Percentiles rank a stretch among this genome's conserved stretches.
Evolutionary conservation across 92 coral and sea anemone genomes (phyloP).

Genomic region (Porites lobata): DNA sequence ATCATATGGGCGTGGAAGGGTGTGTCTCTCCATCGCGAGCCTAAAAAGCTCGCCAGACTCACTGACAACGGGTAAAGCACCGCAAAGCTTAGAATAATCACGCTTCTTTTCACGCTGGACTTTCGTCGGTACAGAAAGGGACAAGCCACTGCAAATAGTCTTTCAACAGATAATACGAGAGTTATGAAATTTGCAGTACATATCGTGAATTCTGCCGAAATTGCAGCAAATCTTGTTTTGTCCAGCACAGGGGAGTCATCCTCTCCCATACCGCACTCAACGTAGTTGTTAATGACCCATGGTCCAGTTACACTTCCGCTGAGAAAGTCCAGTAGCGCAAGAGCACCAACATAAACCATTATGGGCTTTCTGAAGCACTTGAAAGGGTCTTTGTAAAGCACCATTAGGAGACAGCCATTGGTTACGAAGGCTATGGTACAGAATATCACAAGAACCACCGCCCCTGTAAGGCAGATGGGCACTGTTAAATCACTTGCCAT

Average conservation of each 20-base stretch:
- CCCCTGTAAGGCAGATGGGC: background rate
- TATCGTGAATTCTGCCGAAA: background rate
- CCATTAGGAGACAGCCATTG: background rate
- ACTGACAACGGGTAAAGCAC: background rate
- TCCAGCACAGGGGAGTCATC: background rate
- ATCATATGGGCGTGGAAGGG: background rate
- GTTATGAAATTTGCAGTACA: slow-evolving; percentile 8
- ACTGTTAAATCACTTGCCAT: background rate
- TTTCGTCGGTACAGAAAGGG: slow-evolving; percentile 2
- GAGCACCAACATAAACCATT: background rate
- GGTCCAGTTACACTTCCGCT: slow-evolving; percentile 2
- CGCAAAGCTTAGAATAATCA: background rate
- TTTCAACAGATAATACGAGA: background rate
- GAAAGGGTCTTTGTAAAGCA: slow-evolving; percentile 1
- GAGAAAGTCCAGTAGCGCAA: background rate
- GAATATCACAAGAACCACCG: background rate
- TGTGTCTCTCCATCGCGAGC: background rate
- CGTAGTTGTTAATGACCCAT: background rate
- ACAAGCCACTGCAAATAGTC: background rate
- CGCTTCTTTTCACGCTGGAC: background rate
- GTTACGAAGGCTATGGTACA: background rate
- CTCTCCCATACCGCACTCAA: background rate
- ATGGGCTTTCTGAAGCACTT: slow-evolving; percentile 12
- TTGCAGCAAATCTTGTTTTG: background rate
- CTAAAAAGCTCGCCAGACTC: background rate